Conservation (phyloP, 2,797 vertebrate genomes). For the Chelonia mydas region DNA sequence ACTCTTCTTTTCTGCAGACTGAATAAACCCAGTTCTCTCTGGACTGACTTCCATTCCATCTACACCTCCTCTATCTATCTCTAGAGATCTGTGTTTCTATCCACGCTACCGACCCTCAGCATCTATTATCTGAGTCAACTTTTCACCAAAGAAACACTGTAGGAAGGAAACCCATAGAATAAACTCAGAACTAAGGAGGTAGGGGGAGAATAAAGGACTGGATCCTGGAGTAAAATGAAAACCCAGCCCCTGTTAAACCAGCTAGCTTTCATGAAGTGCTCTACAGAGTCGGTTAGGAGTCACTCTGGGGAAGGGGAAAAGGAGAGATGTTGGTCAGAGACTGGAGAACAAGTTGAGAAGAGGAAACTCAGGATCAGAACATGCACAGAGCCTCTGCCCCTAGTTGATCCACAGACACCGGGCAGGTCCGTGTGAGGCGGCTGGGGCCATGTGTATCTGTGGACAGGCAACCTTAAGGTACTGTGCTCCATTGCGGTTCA, state of each 20-base stretch:
- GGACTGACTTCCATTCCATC: background rate
- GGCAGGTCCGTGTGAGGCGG: background rate
- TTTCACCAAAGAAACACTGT: background rate
- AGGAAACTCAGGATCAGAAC: background rate
- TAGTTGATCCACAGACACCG: background rate
- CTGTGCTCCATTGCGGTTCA: background rate
- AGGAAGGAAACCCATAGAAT: background rate
- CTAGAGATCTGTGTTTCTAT: background rate
- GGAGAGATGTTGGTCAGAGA: background rate
- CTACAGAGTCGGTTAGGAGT: background rate
- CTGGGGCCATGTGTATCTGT: background rate
- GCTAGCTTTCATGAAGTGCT: background rate
- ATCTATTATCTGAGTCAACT: background rate
- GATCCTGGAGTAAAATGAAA: background rate
- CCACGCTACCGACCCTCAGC: background rate
- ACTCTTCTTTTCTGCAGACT: too few species aligned
- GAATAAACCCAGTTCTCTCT: background rate
- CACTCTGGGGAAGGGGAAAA: background rate
- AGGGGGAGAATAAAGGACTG: background rate
- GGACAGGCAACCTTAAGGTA: background rate
- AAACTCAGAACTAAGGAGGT: background rate
- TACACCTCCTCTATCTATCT: background rate
- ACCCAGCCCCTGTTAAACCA: background rate
- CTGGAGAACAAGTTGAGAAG: background rate
- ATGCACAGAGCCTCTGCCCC: background rate